These are phyloP conservation scores for Nematolebias whitei DNA, from an alignment of 2,113 vertebrate genomes.

Conservation along the genomic window DNA sequence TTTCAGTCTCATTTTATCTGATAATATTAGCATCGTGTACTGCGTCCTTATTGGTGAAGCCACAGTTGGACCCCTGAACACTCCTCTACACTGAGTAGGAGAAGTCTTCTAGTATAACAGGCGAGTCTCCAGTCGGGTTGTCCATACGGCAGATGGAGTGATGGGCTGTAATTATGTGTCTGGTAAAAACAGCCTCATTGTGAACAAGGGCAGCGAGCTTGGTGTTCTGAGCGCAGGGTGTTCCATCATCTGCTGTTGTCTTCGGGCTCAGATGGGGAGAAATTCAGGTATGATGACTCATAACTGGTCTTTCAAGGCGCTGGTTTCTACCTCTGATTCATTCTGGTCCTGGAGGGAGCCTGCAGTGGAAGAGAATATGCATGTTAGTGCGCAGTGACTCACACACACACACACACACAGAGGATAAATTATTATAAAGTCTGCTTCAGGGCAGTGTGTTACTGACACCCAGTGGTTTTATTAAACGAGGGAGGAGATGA, in stretches of 20 bases:
- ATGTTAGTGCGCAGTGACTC: conserved; percentile 13
- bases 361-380: conserved; percentile 27
- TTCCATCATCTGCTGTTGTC: conserved; percentile 56
- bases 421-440: conserved; percentile 10
- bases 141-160: conserved; percentile 51
- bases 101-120: conserved; percentile 26
- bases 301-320: conserved; percentile 52
- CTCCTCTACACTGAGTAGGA: conserved; percentile 9
- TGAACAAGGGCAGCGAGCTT: conserved; percentile 42
- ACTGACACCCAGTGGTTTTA: conserved; percentile 74
- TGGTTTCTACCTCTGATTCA: conserved; percentile 56
- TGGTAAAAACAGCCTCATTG: conserved; percentile 54
- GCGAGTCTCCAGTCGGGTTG: conserved; percentile 48
- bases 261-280: conserved; percentile 38
- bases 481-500: background rate
- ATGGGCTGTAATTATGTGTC: conserved; percentile 63
- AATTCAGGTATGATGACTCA: conserved; percentile 62
- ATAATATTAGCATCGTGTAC: background rate
- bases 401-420: background rate
- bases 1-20: background rate
- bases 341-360: conserved; percentile 39
- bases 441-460: conserved; percentile 32
- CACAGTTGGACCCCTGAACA: background rate
- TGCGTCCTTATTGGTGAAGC: background rate
- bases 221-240: conserved; percentile 51